Base-by-base conservation (phyloP, 2,888 invertebrate genomes). In the Cordilura impudica region DNA sequence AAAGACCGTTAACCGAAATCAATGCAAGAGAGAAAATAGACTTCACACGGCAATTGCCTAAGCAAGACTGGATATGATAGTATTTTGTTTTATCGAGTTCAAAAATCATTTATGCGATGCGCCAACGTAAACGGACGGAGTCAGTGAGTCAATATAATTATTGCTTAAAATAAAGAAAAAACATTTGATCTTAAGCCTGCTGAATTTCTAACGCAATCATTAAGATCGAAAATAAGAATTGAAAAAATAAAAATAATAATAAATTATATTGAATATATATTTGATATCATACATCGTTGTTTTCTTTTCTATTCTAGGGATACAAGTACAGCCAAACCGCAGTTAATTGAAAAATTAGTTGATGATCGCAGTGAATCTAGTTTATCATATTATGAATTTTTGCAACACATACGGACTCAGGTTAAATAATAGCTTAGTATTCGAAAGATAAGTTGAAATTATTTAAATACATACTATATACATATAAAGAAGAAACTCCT, bases 361-460 rank as follows among this genome's bases (percentile, higher is more conserved):
- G 99, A 99, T 90, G 99, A 99, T 91, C 92, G 98, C 86, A 94
- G 96, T 81, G 99, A 99, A 89, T 95, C 95, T 72, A 94, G 97
- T 66, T 94, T 98, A 91, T 97, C 98, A 83, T 99, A 99, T 91
- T 96, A 97, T 90, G 99, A 99, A 93, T 99, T 99, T 91, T 92
- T 99, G 89, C 98, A 99, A 91, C 97, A 98, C 91, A 92, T 97
- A 85, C 95, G 96, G 90, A 93, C 93, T 85, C 95, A 96, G 92
- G 94, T 97, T 90, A 97, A 97, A 93, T 97, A 94, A 87, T 88
- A 87, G 84, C 84, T 81, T 83, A 71, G n/a, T 54, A 61, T 26
- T 60, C 12, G 23, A 56, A 71, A 49, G n/a, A 81, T 87, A 88
- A 87, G 85, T 74, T 82, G 81, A 85, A 84, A 81, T 83, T 79